phyloP scores from a whole-genome alignment of 2,113 vertebrate species.

The Macaca nemestrina region DNA sequence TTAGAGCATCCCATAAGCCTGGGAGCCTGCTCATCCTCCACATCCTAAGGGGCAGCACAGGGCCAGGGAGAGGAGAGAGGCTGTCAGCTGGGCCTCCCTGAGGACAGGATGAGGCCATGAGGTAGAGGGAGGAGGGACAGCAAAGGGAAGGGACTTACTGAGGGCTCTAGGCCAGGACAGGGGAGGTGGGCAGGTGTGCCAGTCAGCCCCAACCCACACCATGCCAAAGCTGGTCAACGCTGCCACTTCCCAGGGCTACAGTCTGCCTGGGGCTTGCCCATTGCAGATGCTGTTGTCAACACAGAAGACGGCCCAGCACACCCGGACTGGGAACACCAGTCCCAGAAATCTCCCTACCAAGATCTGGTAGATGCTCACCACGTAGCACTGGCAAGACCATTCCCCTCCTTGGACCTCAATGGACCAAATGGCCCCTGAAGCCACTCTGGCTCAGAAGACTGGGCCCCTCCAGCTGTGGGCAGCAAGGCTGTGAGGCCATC shows the following conservation, averaged over 20 bases:
- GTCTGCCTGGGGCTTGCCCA: not conserved
- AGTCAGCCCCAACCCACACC: not conserved
- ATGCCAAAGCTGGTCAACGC: not conserved
- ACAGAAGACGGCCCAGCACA: not conserved
- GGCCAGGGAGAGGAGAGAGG: too few relatives aligned
- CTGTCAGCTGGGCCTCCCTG: not conserved
- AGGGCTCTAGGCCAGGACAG: not conserved
- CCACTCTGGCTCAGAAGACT: not conserved
- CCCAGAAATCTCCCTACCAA: not conserved
- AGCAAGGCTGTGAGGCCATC: too few relatives aligned
- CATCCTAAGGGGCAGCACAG: not conserved
- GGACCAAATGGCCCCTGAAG: not conserved
- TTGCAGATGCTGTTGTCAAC: not conserved
- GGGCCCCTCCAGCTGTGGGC: too few relatives aligned
- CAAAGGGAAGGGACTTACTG: not conserved
- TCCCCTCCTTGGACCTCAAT: not conserved
- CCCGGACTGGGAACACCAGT: not conserved
- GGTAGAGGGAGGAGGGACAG: not conserved
- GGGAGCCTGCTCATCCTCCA: not conserved
- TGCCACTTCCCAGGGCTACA: fast-evolving
- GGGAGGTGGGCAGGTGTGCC: not conserved
- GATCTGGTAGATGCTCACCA: not conserved
- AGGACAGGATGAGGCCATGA: not conserved
- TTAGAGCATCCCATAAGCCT: not conserved
- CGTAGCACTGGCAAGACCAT: not conserved